phyloP scores from a whole-genome alignment of 2,888 invertebrate genomes.

The Orchesella flavescens region DNA sequence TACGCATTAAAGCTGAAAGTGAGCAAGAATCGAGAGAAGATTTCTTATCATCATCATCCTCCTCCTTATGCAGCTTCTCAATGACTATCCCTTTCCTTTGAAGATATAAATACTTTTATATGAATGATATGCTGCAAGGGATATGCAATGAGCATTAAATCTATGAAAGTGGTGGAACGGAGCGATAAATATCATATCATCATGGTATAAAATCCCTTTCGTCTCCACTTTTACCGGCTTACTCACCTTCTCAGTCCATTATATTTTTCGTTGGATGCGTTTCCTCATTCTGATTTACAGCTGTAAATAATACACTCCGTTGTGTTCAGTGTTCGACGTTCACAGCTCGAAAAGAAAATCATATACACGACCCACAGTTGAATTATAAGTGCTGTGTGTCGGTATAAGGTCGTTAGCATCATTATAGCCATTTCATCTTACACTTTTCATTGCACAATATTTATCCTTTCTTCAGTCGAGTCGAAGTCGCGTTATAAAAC shows the following conservation, averaged over 20 bases:
- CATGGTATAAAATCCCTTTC: not conserved
- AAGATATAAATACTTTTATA: not conserved
- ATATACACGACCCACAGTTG: not conserved
- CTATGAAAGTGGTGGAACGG: conserved; percentile 15
- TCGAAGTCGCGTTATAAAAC: not conserved
- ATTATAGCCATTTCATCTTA: not conserved
- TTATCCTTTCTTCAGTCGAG: not conserved
- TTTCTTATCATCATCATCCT: conserved; percentile 23
- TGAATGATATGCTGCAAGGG: not conserved
- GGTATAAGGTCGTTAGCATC: conserved; percentile 26
- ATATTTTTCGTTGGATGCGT: not conserved
- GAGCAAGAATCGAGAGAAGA: conserved; percentile 4
- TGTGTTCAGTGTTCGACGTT: no score
- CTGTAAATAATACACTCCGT: no score
- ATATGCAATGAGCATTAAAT: conserved; percentile 30
- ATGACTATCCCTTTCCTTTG: not conserved
- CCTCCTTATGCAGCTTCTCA: no score
- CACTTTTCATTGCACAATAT: conserved; percentile 11
- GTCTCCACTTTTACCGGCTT: not conserved
- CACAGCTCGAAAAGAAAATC: no score
- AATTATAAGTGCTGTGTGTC: not conserved
- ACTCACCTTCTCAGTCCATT: conserved; percentile 10
- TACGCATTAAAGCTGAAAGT: not conserved
- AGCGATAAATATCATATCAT: conserved; percentile 31
- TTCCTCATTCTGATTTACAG: not conserved